phyloP scores from a whole-genome alignment of 2,113 vertebrate species.

The Xiphophorus hellerii region DNA sequence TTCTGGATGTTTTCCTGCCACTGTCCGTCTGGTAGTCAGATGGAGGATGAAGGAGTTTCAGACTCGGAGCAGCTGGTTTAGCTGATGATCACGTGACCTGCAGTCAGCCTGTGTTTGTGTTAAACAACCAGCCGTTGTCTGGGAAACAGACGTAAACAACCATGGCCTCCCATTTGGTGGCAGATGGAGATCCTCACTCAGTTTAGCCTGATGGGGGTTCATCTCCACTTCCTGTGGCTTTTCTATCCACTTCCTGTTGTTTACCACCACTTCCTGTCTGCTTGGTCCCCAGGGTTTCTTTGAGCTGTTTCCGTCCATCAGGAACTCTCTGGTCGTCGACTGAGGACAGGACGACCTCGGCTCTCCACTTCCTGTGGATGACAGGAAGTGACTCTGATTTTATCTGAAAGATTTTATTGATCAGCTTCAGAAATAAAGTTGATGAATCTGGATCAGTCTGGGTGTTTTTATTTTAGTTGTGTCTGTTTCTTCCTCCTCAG shows the following conservation, averaged over 20 bases:
- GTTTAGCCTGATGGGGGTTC: not conserved
- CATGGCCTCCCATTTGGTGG: not conserved
- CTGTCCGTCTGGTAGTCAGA: no score
- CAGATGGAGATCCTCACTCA: not conserved
- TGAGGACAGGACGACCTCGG: conserved; percentile 20
- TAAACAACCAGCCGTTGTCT: not conserved
- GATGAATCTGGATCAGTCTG: not conserved
- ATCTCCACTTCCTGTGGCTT: not conserved
- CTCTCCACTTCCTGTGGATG: not conserved
- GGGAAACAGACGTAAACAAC: not conserved
- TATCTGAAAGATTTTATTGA: not conserved
- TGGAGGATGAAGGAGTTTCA: not conserved
- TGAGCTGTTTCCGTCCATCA: conserved; percentile 85
- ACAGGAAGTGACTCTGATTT: not conserved
- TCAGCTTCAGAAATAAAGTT: conserved; percentile 2
- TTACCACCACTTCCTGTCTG: conserved; percentile 15
- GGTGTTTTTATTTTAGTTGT: not conserved
- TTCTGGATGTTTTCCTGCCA: no score
- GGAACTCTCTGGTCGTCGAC: conserved; percentile 83
- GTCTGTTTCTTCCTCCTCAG: not conserved
- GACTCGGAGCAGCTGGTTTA: no score
- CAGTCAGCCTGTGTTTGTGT: not conserved
- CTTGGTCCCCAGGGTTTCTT: conserved; percentile 89
- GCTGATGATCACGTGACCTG: not conserved
- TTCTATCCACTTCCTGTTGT: no score